These are phyloP conservation scores for Biston betularia DNA, from an alignment of 2,888 invertebrate genomes.

Conservation along the genomic window DNA sequence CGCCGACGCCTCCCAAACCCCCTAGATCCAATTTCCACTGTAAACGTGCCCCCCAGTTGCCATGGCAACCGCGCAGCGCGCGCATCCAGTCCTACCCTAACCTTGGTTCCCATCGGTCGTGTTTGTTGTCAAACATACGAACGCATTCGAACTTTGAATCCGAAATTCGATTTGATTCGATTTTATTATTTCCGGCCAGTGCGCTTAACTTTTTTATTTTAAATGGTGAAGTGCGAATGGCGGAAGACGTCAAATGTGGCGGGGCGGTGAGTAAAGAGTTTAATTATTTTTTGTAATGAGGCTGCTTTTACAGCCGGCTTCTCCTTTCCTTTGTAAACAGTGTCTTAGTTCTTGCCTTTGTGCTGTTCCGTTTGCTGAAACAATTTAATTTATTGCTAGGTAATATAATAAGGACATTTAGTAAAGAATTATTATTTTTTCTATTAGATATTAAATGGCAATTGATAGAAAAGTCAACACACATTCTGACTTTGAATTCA, in stretches of 20 bases:
- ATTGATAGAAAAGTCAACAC: too few relatives aligned
- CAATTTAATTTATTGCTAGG: not conserved
- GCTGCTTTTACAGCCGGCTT: conserved; percentile 11
- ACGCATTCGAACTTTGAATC: conserved; percentile 40
- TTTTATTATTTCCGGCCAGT: conserved; percentile 20
- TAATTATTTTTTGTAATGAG: conserved; percentile 2
- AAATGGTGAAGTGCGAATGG: conserved; percentile 59
- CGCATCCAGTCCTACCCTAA: conserved; percentile 73
- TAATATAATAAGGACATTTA: not conserved
- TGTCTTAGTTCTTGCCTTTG: conserved; percentile 1
- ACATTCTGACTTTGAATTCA: too few relatives aligned
- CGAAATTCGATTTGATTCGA: conserved; percentile 14
- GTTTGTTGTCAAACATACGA: conserved; percentile 40
- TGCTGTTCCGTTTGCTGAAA: not conserved
- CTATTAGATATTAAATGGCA: too few relatives aligned
- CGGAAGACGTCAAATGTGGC: conserved; percentile 69
- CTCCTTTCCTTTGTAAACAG: conserved; percentile 19
- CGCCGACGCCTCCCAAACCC: conserved; percentile 9
- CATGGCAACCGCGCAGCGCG: conserved; percentile 77
- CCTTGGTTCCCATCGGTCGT: conserved; percentile 63
- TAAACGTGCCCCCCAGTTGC: conserved; percentile 52
- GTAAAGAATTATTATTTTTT: not conserved
- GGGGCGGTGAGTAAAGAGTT: conserved; percentile 67
- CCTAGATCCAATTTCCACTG: conserved; percentile 25
- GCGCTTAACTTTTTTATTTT: conserved; percentile 37